phyloP scores from a whole-genome alignment of 2,797 vertebrate genomes.

The Enteromius trimaculatus region DNA sequence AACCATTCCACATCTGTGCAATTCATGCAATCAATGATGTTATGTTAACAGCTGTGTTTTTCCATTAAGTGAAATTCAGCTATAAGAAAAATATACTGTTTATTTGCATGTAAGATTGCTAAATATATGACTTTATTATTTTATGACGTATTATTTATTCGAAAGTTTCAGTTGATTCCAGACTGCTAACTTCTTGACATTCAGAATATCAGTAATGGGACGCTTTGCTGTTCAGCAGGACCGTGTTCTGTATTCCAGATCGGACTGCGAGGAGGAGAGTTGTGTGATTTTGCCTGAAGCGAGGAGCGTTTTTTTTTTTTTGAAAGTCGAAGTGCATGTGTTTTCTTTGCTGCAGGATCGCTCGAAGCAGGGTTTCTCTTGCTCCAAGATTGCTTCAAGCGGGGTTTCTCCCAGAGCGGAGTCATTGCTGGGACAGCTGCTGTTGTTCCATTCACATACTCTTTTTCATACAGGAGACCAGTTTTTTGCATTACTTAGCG shows the following conservation, averaged over 20 bases:
- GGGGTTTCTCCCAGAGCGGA: not conserved
- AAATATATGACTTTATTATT: not conserved
- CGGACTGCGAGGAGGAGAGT: not conserved
- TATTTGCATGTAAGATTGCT: not conserved
- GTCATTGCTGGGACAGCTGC: not conserved
- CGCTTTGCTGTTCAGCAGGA: not conserved
- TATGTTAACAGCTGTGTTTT: not conserved
- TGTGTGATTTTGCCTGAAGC: slow-evolving; percentile 2
- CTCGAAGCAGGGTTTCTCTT: not conserved
- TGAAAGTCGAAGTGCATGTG: slow-evolving; percentile 6
- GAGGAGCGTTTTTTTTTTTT: not conserved
- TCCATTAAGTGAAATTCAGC: not conserved
- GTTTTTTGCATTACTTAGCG: not conserved
- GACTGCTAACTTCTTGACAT: not conserved
- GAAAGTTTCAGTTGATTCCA: not conserved
- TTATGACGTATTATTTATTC: not conserved
- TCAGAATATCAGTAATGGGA: not conserved
- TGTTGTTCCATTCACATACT: not conserved
- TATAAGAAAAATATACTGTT: not conserved
- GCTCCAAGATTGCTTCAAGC: slow-evolving; percentile 14
- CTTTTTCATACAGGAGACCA: not conserved
- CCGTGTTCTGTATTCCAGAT: not conserved
- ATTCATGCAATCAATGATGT: slow-evolving; percentile 2
- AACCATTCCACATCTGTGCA: not conserved
- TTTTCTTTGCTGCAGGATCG: slow-evolving; percentile 6